Conservation (phyloP, 1,140 invertebrate genomes). For the Drosophila melanogaster region DNA sequence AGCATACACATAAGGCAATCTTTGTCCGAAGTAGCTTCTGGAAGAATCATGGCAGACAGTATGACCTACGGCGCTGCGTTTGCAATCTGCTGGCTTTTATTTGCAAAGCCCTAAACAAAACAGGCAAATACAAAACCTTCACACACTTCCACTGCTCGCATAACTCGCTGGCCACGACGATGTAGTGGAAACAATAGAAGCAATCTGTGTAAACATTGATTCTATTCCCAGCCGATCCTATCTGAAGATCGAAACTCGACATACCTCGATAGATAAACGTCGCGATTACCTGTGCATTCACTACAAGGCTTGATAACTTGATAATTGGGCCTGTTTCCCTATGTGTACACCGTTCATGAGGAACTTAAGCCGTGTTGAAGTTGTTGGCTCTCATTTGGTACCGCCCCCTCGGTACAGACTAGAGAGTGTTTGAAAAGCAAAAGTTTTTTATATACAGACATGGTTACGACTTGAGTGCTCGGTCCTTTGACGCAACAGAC, state of each 20-base stretch:
- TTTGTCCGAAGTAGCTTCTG: slow-evolving; percentile 1
- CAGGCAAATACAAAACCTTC: slow-evolving; percentile 43
- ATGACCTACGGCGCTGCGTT: slow-evolving; percentile 29
- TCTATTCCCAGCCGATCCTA: slow-evolving; percentile 14
- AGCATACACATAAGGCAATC: too few relatives aligned
- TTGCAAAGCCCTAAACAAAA: slow-evolving; percentile 35
- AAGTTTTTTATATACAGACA: too few relatives aligned
- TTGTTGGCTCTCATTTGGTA: too few relatives aligned
- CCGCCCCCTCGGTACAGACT: too few relatives aligned
- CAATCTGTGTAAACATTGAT: slow-evolving; percentile 39
- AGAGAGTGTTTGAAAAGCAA: too few relatives aligned
- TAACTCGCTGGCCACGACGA: slow-evolving; percentile 18
- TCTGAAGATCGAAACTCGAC: slow-evolving; percentile 33
- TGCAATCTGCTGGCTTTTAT: slow-evolving; percentile 4
- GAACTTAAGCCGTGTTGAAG: too few relatives aligned
- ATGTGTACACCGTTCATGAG: background rate
- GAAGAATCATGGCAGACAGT: slow-evolving; percentile 14
- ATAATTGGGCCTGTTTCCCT: background rate
- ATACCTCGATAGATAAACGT: slow-evolving; percentile 34
- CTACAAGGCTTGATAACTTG: background rate
- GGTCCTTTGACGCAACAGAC: background rate
- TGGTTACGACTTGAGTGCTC: background rate
- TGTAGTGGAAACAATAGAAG: slow-evolving; percentile 18
- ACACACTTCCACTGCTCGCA: slow-evolving; percentile 32
- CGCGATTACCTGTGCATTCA: background rate